Base-by-base conservation (phyloP, 2,797 vertebrate species). In the Pseudochaenichthys georgianus region DNA sequence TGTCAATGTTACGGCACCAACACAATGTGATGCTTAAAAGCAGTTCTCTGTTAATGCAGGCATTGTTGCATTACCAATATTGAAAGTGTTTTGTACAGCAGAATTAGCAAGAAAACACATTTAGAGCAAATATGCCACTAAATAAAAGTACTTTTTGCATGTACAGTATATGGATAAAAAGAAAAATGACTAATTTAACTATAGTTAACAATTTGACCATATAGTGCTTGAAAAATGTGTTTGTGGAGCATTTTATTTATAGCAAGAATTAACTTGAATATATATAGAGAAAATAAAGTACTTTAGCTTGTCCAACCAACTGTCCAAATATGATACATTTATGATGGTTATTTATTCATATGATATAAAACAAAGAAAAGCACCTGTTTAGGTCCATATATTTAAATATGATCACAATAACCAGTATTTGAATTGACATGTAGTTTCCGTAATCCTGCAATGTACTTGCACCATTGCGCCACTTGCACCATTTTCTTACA, bases 1-100 rank as follows among this genome's bases (percentile, higher is more conserved):
- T 57, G 82, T 73, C 70, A 60, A 53, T 67, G 73, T 64, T 78
- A 66, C 51, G 1, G 57, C 63, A 2, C 9, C 6, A 71, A 72
- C 60, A 28, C 53, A 23, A 60, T 19, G 47, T 10, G 15, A 63
- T 15, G 28, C 42, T 66, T 13, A 4, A 31, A 61, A 64, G 34
- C 13, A 38, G 9, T 63, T 61, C 43, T 64, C 67, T 10, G 21
- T 23, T 23, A 62, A 67, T 41, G 23, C 16, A 43, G 11, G 11
- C 8, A 10, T 43, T 70, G 59, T 2, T 28, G 50, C 62, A 42
- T 0, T 4, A 21, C 13, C 17, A 9, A 43, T 48, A 42, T 50
- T 0, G 1, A 19, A 13, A 28, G 54, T n/a, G 9, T 51, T 38
- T 51, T 7, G 0, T 0, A 16, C 1, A 9, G 12, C 1, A 9